A percentile compares a stretch with the other conserved stretches of the same genome.
Evolutionary conservation across 2,888 invertebrate species (phyloP).

Genomic region (Bugula neritina): DNA sequence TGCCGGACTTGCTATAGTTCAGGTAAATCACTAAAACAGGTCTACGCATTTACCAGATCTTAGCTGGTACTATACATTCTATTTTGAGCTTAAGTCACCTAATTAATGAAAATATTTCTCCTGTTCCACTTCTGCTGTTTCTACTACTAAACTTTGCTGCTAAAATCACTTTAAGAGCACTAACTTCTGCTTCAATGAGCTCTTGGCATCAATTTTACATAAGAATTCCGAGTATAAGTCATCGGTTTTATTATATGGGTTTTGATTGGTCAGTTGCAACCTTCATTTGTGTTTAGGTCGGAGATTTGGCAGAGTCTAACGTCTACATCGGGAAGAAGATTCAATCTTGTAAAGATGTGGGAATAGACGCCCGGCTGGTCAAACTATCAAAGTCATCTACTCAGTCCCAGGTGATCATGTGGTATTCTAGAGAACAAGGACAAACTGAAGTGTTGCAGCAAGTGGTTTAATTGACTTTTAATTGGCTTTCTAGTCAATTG

Average conservation of each 20-base stretch:
- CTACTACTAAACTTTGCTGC: too few relatives aligned
- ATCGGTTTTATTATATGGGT: background rate
- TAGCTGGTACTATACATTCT: too few relatives aligned
- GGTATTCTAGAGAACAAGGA: background rate
- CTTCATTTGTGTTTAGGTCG: slow-evolving; percentile 63
- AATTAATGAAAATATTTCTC: background rate
- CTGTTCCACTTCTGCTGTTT: too few relatives aligned
- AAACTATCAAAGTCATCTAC: slow-evolving; percentile 73
- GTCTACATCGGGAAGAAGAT: slow-evolving; percentile 96
- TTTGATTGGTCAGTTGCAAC: background rate
- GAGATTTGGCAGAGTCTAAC: slow-evolving; percentile 91
- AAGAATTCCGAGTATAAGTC: too few relatives aligned
- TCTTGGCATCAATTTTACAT: too few relatives aligned
- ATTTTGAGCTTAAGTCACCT: too few relatives aligned
- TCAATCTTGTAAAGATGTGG: slow-evolving; percentile 82
- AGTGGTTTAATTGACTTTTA: too few relatives aligned
- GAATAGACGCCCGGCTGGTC: slow-evolving; percentile 74
- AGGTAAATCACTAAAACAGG: slow-evolving; percentile 45
- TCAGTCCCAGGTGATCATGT: slow-evolving; percentile 58
- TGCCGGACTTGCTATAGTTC: slow-evolving; percentile 76
- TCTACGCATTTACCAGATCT: background rate
- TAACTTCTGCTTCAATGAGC: too few relatives aligned
- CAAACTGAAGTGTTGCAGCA: background rate
- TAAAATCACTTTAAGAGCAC: too few relatives aligned
- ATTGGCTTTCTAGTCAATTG: too few relatives aligned